Conservation (phyloP, 1,140 invertebrate species). For the Achatina immaculata region DNA sequence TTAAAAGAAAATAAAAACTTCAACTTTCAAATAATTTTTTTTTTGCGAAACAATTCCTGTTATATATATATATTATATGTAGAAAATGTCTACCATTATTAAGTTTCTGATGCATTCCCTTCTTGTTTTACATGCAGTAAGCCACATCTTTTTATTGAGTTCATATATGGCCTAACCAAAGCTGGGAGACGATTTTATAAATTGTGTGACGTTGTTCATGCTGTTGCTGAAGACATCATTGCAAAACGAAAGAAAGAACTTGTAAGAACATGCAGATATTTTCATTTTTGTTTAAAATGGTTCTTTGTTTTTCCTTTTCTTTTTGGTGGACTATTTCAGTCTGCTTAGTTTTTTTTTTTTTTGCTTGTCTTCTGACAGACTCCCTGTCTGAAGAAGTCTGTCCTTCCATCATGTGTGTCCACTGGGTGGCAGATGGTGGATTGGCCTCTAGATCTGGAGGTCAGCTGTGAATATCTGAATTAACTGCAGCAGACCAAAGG, state of each 20-base stretch:
- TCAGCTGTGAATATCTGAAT: too few species aligned
- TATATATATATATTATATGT: neutral
- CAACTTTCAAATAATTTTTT: too few species aligned
- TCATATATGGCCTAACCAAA: conserved; percentile 26
- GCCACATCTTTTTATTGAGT: conserved; percentile 32
- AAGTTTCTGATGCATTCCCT: too few species aligned
- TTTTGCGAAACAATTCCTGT: too few species aligned
- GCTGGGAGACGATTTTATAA: conserved; percentile 36
- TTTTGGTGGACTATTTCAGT: neutral
- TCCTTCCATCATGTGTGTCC: too few species aligned
- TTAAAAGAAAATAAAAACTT: too few species aligned
- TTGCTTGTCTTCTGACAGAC: too few species aligned
- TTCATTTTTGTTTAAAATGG: neutral
- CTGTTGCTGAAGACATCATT: conserved; percentile 41
- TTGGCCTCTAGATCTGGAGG: too few species aligned
- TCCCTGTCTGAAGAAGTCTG: too few species aligned
- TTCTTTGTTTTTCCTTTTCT: neutral
- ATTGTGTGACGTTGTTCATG: conserved; percentile 41
- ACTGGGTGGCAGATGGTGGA: neutral
- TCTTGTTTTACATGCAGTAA: conserved; percentile 33
- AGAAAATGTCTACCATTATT: neutral
- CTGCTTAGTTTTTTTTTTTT: too few species aligned
- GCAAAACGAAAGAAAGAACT: conserved; percentile 25
- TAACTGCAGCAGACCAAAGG: too few species aligned
- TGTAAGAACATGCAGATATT: conserved; percentile 9